Base-by-base conservation (phyloP, 2,113 vertebrate species). In the Zosterops borbonicus region DNA sequence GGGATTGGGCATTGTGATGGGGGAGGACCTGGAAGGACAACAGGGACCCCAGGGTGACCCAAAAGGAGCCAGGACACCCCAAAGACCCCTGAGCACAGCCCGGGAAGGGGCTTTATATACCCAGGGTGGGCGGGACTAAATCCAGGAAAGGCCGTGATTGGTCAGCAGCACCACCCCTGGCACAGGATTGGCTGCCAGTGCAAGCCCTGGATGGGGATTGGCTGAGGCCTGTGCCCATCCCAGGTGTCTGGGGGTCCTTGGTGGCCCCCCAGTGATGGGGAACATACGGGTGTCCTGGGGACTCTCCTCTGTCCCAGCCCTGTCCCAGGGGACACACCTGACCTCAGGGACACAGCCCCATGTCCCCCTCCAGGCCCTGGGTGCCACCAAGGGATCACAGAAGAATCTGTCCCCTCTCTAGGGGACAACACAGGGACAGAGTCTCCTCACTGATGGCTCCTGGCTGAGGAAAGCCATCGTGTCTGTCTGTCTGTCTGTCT, bases 401-500 rank as follows among this genome's bases (percentile, higher is more conserved):
- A 6, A 6, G 35, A 21, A 14, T 5, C 75, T 13, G 59, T 9
- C 15, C 25, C 42, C 2, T 33, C 50, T 28, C 2, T 21, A n/a
- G 19, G 3, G 2, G 39, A 5, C 12, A 28, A 14, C 41, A 6
- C 0, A 6, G 31, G 52, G 58, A 11, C 35, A 22, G 60, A 14
- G 35, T 7, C 4, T 6, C 9, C 10, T 46, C 47, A 14, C 6
- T 5, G 35, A 6, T 2, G 63, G 24, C 14, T 31, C 67, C 29
- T 15, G 55, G 25, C 8, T 0, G 0, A 44, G 33, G 49, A 23
- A 25, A 53, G 20, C 2, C 4, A 1, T 2, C 42, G 1, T 1
- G 11, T 52, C 58, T 5, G 0, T 75, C 71, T 14, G 35, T 59
- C 78, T 56, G 55, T 16, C 58, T 14, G 35, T 59, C 78, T 1